These are phyloP conservation scores for Dermochelys coriacea DNA, from an alignment of 2,797 vertebrate species.

Conservation along the genomic window DNA sequence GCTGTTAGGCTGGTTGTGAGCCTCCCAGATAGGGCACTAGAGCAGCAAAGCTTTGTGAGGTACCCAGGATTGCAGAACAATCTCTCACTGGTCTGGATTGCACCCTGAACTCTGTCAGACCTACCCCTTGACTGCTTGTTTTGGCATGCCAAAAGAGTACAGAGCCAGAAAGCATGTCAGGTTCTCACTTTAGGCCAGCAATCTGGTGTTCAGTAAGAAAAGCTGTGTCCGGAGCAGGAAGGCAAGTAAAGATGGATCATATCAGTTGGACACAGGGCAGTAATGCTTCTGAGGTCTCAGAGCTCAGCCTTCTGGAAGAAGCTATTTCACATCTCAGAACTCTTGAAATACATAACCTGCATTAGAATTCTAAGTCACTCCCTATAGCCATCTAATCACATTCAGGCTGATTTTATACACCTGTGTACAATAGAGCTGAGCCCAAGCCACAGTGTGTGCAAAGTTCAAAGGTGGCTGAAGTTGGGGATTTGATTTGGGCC, in stretches of 20 bases:
- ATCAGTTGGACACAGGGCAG: background rate
- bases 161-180: background rate
- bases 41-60: too few species aligned
- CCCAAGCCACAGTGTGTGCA: background rate
- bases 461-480: background rate
- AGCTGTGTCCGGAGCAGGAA: background rate
- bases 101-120: too few species aligned
- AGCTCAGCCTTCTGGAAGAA: background rate
- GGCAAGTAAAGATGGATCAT: background rate
- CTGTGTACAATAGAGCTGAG: background rate
- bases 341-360: background rate
- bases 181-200: background rate
- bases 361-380: background rate
- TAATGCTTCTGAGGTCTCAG: background rate
- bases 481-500: background rate
- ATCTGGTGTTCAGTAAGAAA: background rate
- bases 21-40: too few species aligned
- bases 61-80: too few species aligned
- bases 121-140: background rate
- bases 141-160: background rate
- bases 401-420: background rate
- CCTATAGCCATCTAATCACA: background rate
- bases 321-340: background rate
- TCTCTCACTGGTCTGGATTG: too few species aligned
- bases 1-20: too few species aligned